phyloP scores from a whole-genome alignment of 2,888 invertebrate genomes.

The Aphidius colemani region DNA sequence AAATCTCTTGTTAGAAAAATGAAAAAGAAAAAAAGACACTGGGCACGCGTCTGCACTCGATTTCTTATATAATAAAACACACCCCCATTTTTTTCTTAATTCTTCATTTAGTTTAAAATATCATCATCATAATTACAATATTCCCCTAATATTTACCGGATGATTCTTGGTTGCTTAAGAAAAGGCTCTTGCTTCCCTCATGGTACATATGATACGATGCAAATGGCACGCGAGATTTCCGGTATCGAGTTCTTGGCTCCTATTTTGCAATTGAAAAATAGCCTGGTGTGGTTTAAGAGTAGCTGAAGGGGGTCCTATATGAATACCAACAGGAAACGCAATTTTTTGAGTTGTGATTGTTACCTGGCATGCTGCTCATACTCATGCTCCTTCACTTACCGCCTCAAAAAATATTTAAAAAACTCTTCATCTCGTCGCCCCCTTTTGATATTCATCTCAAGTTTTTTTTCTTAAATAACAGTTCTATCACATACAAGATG shows the following conservation, averaged over 20 bases:
- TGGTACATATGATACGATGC: constrained; percentile 47
- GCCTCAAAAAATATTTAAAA: no score
- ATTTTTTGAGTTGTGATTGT: background rate
- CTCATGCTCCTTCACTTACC: no score
- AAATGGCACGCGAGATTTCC: constrained; percentile 60
- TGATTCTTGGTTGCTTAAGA: constrained; percentile 8
- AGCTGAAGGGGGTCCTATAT: constrained; percentile 8
- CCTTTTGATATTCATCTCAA: no score
- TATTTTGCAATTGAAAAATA: constrained; percentile 21
- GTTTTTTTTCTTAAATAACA: no score
- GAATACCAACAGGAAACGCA: constrained; percentile 11
- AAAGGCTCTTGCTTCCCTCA: background rate
- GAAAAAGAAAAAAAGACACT: constrained; percentile 16
- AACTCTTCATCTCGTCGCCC: no score
- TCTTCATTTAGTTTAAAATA: constrained; percentile 14
- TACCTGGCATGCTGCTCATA: no score
- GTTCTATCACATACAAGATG: no score
- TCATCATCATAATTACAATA: constrained; percentile 12
- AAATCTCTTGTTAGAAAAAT: background rate
- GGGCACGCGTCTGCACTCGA: constrained; percentile 36
- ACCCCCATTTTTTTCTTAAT: constrained; percentile 15
- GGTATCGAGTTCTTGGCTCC: constrained; percentile 33
- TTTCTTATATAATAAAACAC: constrained; percentile 25
- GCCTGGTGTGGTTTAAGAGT: constrained; percentile 13
- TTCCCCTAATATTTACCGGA: constrained; percentile 18